Base-by-base conservation (phyloP, 2,113 vertebrate genomes). In the Amblyornis subalaris region DNA sequence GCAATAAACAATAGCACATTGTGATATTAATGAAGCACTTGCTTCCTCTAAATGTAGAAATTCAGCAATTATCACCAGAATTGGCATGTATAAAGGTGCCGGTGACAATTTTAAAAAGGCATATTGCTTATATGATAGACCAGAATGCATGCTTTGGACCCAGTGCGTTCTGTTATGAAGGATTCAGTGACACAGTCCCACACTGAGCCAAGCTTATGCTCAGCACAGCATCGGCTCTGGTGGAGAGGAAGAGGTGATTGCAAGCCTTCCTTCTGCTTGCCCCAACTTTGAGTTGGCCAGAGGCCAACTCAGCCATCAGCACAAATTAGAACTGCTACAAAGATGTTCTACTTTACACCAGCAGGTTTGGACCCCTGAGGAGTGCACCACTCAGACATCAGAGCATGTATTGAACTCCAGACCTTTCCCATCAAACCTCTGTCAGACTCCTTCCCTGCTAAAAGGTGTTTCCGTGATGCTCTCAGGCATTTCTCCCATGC, bases 51-150 rank as follows among this genome's bases (percentile, higher is more conserved):
- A 97, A 97, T 97, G 97, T 95, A 97, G 97, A 97, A 97, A 97
- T 97, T 96, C 96, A 97, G 97, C 97, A 98, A 98, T 98, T 98
- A 97, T 98, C 94, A 89, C 96, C 87, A 97, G 89, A 96, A 97
- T 76, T 98, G 97, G 96, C 97, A 97, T 90, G 71, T 96, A 95
- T 97, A 96, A 95, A 97, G 77, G 95, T 96, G 93, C 97, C 8
- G 96, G 96, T 96, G 97, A 97, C 91, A 97, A 97, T 96, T 98
- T 97, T 95, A 85, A 96, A 98, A 97, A 97, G 93, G 90, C 94
- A 97, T 96, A 95, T 94, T 96, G 95, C 95, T 97, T 98, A 97
- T 94, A 96, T 96, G 97, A 97, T 97, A 97, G 94, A 97, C 95
- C 77, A 96, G 94, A 96, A 97, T 94, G 92, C 89, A 92, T 64